Conservation (phyloP, 2,113 vertebrate species). For the Poicephalus gulielmi region DNA sequence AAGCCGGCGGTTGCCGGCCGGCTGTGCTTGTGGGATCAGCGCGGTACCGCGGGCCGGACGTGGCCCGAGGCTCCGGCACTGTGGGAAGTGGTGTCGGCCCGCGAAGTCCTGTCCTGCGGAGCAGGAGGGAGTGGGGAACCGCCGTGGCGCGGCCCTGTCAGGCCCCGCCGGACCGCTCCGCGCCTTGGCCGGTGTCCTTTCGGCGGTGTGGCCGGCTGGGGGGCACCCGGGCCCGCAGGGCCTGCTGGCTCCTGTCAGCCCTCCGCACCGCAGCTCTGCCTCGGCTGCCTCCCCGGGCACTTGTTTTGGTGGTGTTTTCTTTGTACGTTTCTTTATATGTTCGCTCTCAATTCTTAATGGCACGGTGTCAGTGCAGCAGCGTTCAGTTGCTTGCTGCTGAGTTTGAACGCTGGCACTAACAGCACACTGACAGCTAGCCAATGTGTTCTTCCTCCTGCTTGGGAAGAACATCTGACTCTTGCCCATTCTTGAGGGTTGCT, state of each 20-base stretch:
- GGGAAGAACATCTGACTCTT: background rate
- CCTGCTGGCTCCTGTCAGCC: background rate
- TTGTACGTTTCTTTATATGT: background rate
- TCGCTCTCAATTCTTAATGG: background rate
- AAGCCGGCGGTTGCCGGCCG: background rate
- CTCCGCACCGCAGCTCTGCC: background rate
- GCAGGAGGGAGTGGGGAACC: background rate
- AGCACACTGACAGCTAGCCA: rapidly evolving
- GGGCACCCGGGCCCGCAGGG: background rate
- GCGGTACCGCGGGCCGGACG: background rate
- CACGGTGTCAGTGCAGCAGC: background rate
- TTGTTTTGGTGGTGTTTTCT: background rate
- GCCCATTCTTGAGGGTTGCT: background rate
- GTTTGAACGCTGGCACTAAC: background rate
- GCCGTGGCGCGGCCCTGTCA: background rate
- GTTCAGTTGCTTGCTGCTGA: background rate
- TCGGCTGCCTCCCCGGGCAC: rapidly evolving
- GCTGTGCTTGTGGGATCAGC: too few species aligned
- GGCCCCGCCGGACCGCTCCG: background rate
- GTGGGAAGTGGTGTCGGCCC: background rate
- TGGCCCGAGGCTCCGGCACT: too few species aligned
- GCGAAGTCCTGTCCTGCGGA: background rate
- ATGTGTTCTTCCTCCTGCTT: background rate
- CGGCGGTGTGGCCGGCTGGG: background rate
- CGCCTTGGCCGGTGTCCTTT: background rate